Evolutionary conservation across 1,140 invertebrate species (phyloP).

Genomic region (Lepidurus packardi): DNA sequence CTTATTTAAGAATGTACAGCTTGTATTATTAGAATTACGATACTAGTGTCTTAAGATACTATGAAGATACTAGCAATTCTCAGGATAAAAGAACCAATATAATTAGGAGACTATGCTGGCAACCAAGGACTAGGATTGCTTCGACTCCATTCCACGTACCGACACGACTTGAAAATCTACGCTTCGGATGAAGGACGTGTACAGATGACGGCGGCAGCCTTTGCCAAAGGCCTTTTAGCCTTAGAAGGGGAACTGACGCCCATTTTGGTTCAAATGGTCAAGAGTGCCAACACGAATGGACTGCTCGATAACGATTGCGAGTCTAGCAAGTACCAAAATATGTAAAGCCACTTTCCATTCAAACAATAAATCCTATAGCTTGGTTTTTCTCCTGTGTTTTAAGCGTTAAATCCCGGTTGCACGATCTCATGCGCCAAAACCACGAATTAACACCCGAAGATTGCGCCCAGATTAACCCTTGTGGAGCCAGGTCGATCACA

Average conservation of each 20-base stretch:
- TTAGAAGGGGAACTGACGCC: conserved; percentile 97
- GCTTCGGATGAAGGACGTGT: conserved; percentile 98
- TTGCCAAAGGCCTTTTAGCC: conserved; percentile 94
- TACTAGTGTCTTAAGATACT: no score
- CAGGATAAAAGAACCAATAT: neutral
- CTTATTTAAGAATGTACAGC: no score
- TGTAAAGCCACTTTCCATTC: conserved; percentile 57
- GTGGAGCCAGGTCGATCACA: conserved; percentile 74
- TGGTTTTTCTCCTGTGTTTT: conserved; percentile 37
- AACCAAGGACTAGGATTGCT: conserved; percentile 87
- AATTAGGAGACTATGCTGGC: conserved; percentile 73
- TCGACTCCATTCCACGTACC: conserved; percentile 92
- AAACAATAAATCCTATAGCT: neutral
- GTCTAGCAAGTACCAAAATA: conserved; percentile 89
- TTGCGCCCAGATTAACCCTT: conserved; percentile 79
- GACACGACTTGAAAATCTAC: conserved; percentile 99
- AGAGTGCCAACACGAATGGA: conserved; percentile 97
- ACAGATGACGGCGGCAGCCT: conserved; percentile 99
- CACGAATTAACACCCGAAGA: conserved; percentile 82
- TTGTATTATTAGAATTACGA: no score
- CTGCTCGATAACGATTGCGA: conserved; percentile 96
- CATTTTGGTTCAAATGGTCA: conserved; percentile 99
- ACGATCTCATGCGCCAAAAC: conserved; percentile 87
- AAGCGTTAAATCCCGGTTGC: conserved; percentile 90
- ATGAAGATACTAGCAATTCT: no score